A percentile compares a stretch with the other conserved stretches of the same genome.
Conservation (phyloP, 1,140 invertebrate species). For the Caenorhabditis briggsae region DNA sequence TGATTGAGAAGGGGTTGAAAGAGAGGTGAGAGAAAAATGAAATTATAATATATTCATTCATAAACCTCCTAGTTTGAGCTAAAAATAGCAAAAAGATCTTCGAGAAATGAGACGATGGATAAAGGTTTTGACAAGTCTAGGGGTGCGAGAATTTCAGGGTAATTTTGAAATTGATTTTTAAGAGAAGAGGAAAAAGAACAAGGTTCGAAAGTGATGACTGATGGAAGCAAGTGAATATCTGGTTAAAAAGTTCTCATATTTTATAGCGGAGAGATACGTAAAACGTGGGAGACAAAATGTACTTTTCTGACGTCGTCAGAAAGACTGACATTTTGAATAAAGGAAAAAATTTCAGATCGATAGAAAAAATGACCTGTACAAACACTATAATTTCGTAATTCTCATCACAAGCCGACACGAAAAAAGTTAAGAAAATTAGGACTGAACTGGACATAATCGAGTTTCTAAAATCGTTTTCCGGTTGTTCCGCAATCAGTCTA, state of each 20-base stretch:
- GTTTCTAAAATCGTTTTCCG: background rate
- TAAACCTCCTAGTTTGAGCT: background rate
- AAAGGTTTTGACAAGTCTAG: constrained; percentile 2
- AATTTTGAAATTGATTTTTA: background rate
- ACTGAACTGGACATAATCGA: constrained; percentile 33
- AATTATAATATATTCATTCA: background rate
- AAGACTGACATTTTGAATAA: background rate
- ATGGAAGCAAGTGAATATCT: no score
- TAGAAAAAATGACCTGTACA: no score
- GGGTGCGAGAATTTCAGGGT: background rate
- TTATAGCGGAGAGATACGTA: background rate
- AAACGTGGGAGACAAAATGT: constrained; percentile 22
- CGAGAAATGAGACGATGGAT: background rate
- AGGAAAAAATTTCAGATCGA: background rate
- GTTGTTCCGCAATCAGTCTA: constrained; percentile 7
- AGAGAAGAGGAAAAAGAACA: background rate
- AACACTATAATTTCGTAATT: background rate
- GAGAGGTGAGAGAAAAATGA: background rate
- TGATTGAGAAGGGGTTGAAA: background rate
- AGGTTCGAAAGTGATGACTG: background rate
- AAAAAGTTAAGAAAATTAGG: background rate
- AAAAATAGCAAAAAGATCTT: background rate
- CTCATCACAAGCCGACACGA: background rate
- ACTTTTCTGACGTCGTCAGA: background rate
- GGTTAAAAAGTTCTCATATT: background rate